These are phyloP conservation scores for Apostichopus californicus DNA, from an alignment of 35 echinoderm and acorn worm genomes.

Conservation along the genomic window DNA sequence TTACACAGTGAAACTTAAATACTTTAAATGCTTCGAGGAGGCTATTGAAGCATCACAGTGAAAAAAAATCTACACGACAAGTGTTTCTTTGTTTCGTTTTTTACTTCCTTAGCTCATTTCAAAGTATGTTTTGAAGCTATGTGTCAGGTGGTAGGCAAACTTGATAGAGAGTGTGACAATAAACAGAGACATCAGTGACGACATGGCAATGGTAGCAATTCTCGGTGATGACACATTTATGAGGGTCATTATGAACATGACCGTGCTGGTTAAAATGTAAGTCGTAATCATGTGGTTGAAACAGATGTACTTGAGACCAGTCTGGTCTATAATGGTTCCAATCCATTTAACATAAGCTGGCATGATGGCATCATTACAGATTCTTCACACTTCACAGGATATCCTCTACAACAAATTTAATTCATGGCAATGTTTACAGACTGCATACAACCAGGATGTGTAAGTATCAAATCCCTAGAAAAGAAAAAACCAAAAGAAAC, in stretches of 20 bases:
- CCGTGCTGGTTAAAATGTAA: conserved; percentile 82
- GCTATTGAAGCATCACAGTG: too few relatives aligned
- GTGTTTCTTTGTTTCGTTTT: too few relatives aligned
- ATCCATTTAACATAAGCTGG: conserved; percentile 84
- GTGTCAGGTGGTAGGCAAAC: conserved; percentile 87
- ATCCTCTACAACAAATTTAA: neutral
- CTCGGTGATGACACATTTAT: conserved; percentile 82
- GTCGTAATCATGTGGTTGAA: conserved; percentile 98
- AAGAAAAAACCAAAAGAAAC: too few relatives aligned
- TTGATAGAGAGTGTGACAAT: conserved; percentile 91
- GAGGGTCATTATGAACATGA: conserved; percentile 85
- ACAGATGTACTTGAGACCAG: conserved; percentile 91
- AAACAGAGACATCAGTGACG: conserved; percentile 80
- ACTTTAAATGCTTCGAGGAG: too few relatives aligned
- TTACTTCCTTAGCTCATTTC: conserved; percentile 53
- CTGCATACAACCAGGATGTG: too few relatives aligned
- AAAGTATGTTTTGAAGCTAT: conserved; percentile 91
- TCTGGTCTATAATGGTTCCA: conserved; percentile 83
- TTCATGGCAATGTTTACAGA: too few relatives aligned
- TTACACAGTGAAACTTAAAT: too few relatives aligned
- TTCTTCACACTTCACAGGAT: neutral
- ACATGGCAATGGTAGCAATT: conserved; percentile 80
- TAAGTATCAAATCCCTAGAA: too few relatives aligned
- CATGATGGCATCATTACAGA: conserved; percentile 59
- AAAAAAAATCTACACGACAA: too few relatives aligned